These are phyloP conservation scores for Lutjanus erythropterus DNA, from an alignment of 2,113 vertebrate species.

Conservation along the genomic window DNA sequence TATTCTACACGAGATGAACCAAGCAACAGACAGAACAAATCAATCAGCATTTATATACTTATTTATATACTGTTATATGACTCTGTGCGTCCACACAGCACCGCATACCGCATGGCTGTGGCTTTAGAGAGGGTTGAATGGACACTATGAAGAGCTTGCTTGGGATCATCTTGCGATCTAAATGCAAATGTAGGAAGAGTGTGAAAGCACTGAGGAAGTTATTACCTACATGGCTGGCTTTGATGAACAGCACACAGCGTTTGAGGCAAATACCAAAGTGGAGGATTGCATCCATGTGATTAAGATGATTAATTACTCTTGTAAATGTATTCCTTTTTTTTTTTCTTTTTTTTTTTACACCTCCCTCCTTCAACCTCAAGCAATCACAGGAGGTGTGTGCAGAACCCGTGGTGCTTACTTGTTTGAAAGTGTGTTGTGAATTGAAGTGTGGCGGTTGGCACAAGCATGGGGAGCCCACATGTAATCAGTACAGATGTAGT, in stretches of 20 bases:
- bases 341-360: conserved; percentile 28
- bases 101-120: conserved; percentile 45
- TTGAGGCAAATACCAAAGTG: conserved; percentile 72
- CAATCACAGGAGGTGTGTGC: conserved; percentile 44
- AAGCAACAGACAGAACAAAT: conserved; percentile 46
- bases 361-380: conserved; percentile 57
- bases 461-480: conserved; percentile 15
- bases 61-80: conserved; percentile 23
- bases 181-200: conserved; percentile 76
- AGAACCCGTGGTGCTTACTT: conserved; percentile 27
- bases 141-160: conserved; percentile 73
- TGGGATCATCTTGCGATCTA: conserved; percentile 76
- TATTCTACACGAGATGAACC: conserved; percentile 24
- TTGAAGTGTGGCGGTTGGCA: conserved; percentile 33
- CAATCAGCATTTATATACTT: conserved; percentile 60
- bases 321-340: conserved; percentile 59
- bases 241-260: conserved; percentile 76
- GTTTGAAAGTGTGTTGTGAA: conserved; percentile 45
- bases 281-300: conserved; percentile 73
- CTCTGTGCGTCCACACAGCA: conserved; percentile 35
- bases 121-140: conserved; percentile 65
- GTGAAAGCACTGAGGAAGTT: conserved; percentile 75
- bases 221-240: conserved; percentile 82
- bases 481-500: conserved; percentile 47
- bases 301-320: conserved; percentile 81